Evolutionary conservation across 30 jellyfish, hydroid and myxozoan species (phyloP), one percentile per base, ranked within the genome.

Genomic region (Hydractinia echinata): DNA sequence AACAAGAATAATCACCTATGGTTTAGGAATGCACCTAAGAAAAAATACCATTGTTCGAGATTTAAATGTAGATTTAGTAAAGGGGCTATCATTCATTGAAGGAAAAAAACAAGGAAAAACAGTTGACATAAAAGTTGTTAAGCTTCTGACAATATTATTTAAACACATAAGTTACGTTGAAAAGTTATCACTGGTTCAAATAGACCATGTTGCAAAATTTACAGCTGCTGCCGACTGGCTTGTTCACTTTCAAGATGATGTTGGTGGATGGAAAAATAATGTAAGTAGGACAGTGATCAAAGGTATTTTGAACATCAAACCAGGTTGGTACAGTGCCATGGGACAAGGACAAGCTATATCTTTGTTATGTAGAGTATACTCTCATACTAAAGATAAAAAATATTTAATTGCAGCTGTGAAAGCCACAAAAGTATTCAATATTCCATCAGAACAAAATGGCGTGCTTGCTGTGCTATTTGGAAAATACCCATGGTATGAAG

Each of bases 281-380:
- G 96, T 84, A 30, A 83, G 95, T 16, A 68, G 95, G 58, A 91
- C 79, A 61, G 72, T 86, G 51, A 64, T 79, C 14, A 58, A 58
- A 53, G 82, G 72, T 44, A 58, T 58, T 10, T 85, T 76, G 60
- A 44, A 69, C 16, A 72, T 84, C 8, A 73, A 84, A 13, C 89
- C 98, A 5, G 98, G 98, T 8, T 85, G 98, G 95, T 52, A 82
- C 66, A 87, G 95, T 9, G 96, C 98, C 16, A 92, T 92, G 98
- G 95, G 91, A 3, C 96, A 91, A 14, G 98, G 98, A 7, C 98
- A 92, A 74, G 98, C 98, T 19, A 92, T 92, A 16, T 92, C 98
- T 3, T 72, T 92, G 58, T 81, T 92, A 19, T 83, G 95, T 68
- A 85, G 98, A 10, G 95, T 79, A 18, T 87, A 77, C 61, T 14